Base-by-base conservation (phyloP, 1,140 invertebrate genomes). In the Chlorops oryzae region DNA sequence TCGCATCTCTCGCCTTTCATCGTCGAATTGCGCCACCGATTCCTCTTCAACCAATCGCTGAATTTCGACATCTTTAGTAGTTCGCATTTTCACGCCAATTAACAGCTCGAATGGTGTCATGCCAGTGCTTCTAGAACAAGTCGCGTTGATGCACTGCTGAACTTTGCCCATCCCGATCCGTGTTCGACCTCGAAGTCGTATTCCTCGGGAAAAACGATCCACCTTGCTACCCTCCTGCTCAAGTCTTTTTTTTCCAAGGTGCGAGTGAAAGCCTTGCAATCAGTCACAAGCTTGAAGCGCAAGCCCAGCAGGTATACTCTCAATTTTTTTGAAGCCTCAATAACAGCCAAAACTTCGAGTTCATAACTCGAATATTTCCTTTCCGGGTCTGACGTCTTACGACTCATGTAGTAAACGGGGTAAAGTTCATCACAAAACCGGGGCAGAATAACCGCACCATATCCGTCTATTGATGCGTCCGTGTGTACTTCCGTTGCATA, bases 321-420 rank as follows among this genome's bases (percentile, higher is more conserved):
- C 48, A 64, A 62, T 34, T 63, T 62, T 20, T 52, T 50, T 5
- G 65, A 32, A 9, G 54, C 56, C 35, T 58, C 76, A 65, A 75
- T 73, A 56, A 80, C 62, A 0, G 65, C 63, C 13, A 66, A 46
- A 2, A 81, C 65, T 51, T 74, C 69, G 2, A 74, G 24, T 42
- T 73, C 65, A 50, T 69, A 73, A 18, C 61, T 70, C 10, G 56
- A 55, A 45, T 65, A 73, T 20, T 58, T 59, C 7, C 44, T 47
- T 54, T 74, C 65, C 5, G 58, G 44, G 10, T 64, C 52, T 7
- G 48, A 50, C 9, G 67, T 70, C 23, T 50, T 55, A 56, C 77
- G 76, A 65, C 59, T 72, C 65, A 59, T 63, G 50, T 59, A 61
- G 53, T 70, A 63, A 46, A 72, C 51, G 51, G 68, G 65, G 74